Conservation (phyloP, 2,113 vertebrate species). For the Sylvia atricapilla region DNA sequence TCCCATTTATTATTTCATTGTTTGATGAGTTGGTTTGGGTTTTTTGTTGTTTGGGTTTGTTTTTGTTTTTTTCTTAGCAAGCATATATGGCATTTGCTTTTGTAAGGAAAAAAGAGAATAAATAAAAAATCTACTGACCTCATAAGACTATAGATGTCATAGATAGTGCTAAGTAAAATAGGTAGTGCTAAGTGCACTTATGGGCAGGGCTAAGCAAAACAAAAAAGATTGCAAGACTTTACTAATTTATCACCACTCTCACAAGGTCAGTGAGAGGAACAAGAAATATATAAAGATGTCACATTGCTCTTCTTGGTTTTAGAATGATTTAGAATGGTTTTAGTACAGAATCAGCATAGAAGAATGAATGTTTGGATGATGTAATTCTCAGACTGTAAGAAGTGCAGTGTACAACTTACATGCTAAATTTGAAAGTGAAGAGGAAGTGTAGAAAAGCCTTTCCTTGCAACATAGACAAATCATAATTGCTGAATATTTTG, state of each 20-base stretch:
- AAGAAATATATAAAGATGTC: not conserved
- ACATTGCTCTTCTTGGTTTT: not conserved
- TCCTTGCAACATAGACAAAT: not conserved
- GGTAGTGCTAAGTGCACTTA: not conserved
- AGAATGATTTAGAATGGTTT: not conserved
- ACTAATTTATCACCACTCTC: not conserved
- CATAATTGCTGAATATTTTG: not conserved
- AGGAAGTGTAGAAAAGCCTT: not conserved
- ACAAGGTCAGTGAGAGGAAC: not conserved
- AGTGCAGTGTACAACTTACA: not conserved
- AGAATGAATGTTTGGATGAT: not conserved
- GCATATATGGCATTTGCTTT: not conserved
- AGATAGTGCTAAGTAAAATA: not conserved
- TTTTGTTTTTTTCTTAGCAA: not conserved
- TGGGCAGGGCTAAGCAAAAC: not conserved
- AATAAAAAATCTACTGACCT: not conserved
- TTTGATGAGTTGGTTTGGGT: fast-evolving
- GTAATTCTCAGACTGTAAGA: not conserved
- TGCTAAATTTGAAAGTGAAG: not conserved
- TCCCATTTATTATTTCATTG: not conserved
- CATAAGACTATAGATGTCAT: not conserved
- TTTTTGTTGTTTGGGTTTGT: too few relatives aligned
- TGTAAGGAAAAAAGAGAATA: not conserved
- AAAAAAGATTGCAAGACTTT: not conserved
- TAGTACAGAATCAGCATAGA: not conserved